These are phyloP conservation scores for Xiphorhynchus erythropygius DNA, from an alignment of 2,797 vertebrate genomes.

Conservation along the genomic window DNA sequence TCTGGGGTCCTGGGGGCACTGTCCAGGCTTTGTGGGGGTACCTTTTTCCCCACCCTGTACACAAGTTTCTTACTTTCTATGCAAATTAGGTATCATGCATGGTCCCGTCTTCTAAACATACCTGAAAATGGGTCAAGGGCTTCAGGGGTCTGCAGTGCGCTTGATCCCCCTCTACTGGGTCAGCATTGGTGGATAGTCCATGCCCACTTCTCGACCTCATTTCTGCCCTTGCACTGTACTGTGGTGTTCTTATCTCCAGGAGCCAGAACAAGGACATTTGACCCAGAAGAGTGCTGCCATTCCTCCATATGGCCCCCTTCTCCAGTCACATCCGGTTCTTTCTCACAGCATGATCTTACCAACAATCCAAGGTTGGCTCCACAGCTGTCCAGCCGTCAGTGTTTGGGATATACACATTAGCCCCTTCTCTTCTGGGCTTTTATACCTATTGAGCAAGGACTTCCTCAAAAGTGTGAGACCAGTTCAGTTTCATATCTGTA, in stretches of 20 bases:
- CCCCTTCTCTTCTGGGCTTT: not conserved
- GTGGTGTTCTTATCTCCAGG: not conserved
- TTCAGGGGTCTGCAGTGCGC: not conserved
- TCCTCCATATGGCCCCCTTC: not conserved
- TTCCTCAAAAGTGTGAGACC: not conserved
- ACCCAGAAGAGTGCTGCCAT: not conserved
- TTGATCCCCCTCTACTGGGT: not conserved
- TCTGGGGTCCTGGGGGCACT: not conserved
- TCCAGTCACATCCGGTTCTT: not conserved
- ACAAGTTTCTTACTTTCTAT: rapidly evolving
- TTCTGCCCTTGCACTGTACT: not conserved
- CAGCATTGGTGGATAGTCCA: not conserved
- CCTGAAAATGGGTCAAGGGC: not conserved
- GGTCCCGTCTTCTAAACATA: not conserved
- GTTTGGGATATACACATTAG: not conserved
- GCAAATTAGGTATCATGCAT: not conserved
- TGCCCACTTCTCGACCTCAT: not conserved
- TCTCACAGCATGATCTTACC: not conserved
- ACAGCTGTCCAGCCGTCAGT: not conserved
- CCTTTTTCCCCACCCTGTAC: not conserved
- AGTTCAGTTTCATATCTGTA: not conserved
- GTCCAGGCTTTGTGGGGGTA: not conserved
- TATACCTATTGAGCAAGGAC: not conserved
- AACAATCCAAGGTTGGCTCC: not conserved
- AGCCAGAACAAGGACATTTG: not conserved